Conservation (phyloP, 1,140 invertebrate species). For the Diorhabda elongata region DNA sequence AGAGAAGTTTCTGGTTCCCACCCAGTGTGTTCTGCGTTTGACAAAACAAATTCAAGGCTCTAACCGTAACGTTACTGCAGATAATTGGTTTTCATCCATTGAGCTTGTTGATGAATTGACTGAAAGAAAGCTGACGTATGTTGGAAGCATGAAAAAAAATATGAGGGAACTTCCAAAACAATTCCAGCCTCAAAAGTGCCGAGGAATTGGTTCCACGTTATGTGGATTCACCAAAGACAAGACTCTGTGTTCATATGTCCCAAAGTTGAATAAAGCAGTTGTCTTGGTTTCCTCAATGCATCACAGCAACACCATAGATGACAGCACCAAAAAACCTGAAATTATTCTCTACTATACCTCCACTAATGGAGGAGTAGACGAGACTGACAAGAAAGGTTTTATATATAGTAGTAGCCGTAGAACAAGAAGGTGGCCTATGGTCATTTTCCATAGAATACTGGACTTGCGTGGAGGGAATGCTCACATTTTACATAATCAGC, state of each 20-base stretch:
- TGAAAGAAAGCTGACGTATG: conserved; percentile 35
- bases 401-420: no score
- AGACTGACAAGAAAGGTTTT: no score
- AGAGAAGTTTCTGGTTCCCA: not conserved
- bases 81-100: conserved; percentile 3
- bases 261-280: conserved; percentile 41
- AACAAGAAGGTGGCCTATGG: no score
- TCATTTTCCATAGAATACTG: no score
- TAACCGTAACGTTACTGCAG: no score
- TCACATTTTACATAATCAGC: no score
- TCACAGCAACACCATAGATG: conserved; percentile 27
- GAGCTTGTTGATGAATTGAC: conserved; percentile 31
- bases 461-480: no score
- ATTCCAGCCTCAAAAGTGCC: conserved; percentile 30
- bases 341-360: conserved; percentile 37
- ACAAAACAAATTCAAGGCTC: no score
- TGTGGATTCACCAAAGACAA: conserved; percentile 31
- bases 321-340: conserved; percentile 33
- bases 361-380: conserved; percentile 43
- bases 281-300: conserved; percentile 42
- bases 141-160: conserved; percentile 40
- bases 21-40: no score
- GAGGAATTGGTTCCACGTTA: not conserved
- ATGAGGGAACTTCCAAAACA: conserved; percentile 37
- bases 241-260: conserved; percentile 34